Evolutionary conservation across 2,888 invertebrate species (phyloP), one percentile per base, ranked within the genome.

Genomic region (Dryobota labecula): DNA sequence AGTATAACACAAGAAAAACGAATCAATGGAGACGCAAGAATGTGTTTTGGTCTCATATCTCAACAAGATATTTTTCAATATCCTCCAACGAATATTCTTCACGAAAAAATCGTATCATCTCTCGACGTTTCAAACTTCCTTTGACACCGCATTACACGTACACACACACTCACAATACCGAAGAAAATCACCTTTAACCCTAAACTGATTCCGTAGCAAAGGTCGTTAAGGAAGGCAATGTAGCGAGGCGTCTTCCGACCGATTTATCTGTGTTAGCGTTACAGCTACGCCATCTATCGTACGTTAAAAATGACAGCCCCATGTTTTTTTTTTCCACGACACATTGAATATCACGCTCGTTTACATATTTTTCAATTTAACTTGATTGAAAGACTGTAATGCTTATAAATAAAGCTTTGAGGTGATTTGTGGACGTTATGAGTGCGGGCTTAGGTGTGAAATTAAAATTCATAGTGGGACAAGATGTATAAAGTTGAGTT

Each of bases 161-260:
- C 85, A 87, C 80, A 80, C 78, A 84, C 79, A 74, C 70, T 65
- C 61, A 86, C 84, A 84, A 83, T 82, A 78, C 82, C 85, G 87
- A 86, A 89, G 89, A 92, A 94, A 93, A 93, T 93, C 92, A 93
- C 92, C 92, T 94, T 94, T 92, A 93, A 93, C 94, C 93, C 92
- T 92, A 93, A 94, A 93, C 93, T 92, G 94, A 94, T 94, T 94
- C 92, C 88, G 89, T 89, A 90, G 87, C 87, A 90, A 90, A 93
- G 91, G 93, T 94, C 94, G 94, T 95, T 95, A 95, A 91, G 93
- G 93, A 91, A 93, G 92, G 90, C 94, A 94, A 95, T 94, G 95
- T 94, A 93, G 89, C 94, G 93, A 84, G 83, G 89, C 86, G 89
- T 86, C 93, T 94, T 94, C 93, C 93, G 92, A 93, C 90, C 95